Percentiles rank a stretch among this genome's conserved stretches.
Conservation (phyloP, 2,888 invertebrate genomes). For the Epirrhoe tristata region DNA sequence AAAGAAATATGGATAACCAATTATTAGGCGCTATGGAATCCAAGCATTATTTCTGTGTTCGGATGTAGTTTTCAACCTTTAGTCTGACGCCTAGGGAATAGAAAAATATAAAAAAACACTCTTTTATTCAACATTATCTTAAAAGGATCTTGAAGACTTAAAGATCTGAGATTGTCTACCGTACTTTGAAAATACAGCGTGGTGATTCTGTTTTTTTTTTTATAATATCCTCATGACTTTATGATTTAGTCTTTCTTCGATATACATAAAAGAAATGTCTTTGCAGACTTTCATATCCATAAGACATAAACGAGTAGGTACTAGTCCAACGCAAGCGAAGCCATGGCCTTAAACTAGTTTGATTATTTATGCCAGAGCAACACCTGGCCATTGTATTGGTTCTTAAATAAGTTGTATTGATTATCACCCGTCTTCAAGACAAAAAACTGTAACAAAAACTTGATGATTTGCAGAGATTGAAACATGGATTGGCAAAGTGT, state of each 20-base stretch:
- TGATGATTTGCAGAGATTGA: conserved; percentile 12
- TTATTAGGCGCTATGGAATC: conserved; percentile 5
- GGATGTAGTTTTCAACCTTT: not conserved
- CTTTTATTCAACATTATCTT: too few species aligned
- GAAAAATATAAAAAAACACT: not conserved
- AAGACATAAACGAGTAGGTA: too few species aligned
- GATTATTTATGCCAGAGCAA: not conserved
- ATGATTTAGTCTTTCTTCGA: too few species aligned
- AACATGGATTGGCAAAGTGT: conserved; percentile 1
- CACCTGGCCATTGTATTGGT: not conserved
- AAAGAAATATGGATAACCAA: conserved; percentile 13
- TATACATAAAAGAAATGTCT: too few species aligned
- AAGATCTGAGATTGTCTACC: too few species aligned
- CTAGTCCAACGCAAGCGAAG: too few species aligned
- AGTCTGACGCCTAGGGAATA: not conserved
- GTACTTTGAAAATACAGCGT: too few species aligned
- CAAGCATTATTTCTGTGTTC: conserved; percentile 10
- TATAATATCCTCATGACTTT: too few species aligned
- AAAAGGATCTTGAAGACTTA: too few species aligned
- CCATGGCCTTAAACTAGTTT: not conserved
- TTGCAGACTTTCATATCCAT: too few species aligned
- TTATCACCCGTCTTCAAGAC: conserved; percentile 4
- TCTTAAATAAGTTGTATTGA: conserved; percentile 10
- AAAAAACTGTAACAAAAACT: conserved; percentile 17
- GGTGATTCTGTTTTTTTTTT: too few species aligned